phyloP scores from a whole-genome alignment of 2,888 invertebrate species.

The Eupeodes latifasciatus region DNA sequence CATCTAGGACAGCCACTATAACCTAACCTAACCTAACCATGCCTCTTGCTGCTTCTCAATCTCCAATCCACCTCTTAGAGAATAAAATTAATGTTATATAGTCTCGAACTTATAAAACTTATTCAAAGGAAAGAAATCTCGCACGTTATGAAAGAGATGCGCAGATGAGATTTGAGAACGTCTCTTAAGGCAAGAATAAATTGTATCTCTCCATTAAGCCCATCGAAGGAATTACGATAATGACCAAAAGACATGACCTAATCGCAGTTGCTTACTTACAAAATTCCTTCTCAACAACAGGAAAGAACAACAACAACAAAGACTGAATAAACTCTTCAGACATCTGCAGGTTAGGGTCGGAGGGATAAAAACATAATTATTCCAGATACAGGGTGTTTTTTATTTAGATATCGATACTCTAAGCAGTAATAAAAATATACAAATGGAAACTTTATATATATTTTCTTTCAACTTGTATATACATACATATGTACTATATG shows the following conservation, averaged over 20 bases:
- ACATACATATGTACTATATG: no score
- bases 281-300: not conserved
- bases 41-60: not conserved
- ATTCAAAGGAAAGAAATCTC: not conserved
- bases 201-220: not conserved
- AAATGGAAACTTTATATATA: no score
- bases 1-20: no score
- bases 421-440: no score
- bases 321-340: not conserved
- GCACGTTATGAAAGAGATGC: not conserved
- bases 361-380: no score
- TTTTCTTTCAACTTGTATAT: no score
- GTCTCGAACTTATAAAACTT: not conserved
- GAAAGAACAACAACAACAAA: not conserved
- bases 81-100: not conserved
- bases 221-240: not conserved
- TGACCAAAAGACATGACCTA: slow-evolving; percentile 18
- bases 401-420: no score
- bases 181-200: not conserved
- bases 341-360: not conserved
- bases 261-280: not conserved
- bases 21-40: no score
- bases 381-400: no score
- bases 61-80: not conserved
- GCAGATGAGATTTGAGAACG: not conserved